Percentiles rank a stretch among this genome's conserved stretches.
Evolutionary conservation across 2,113 vertebrate genomes (phyloP).

Genomic region (Nannobrachium achirus): DNA sequence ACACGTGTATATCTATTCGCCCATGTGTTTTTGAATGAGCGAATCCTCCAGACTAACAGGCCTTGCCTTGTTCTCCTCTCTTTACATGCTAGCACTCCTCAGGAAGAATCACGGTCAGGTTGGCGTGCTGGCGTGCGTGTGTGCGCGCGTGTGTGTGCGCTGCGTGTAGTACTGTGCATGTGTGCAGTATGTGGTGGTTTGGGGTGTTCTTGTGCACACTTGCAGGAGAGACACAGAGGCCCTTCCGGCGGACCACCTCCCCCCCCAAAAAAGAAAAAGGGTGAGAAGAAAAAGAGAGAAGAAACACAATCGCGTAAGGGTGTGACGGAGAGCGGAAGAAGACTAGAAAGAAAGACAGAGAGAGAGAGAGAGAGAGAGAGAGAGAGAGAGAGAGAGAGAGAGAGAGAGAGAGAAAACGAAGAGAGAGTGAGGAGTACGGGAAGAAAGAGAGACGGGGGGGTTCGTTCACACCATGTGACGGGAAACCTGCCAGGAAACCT

Average conservation of each 20-base stretch:
- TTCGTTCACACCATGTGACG: slow-evolving; percentile 9
- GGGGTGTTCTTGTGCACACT: slow-evolving; percentile 10
- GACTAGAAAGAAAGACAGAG: neutral
- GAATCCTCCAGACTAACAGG: no score
- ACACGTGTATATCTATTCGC: no score
- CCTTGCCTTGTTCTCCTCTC: no score
- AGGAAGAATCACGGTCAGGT: no score
- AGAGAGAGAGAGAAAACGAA: slow-evolving; percentile 22
- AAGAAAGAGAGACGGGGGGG: neutral
- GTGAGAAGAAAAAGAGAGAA: slow-evolving; percentile 1
- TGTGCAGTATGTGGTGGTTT: slow-evolving; percentile 7
- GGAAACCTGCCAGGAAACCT: no score
- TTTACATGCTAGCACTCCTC: no score
- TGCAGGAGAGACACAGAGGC: neutral
- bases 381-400: neutral
- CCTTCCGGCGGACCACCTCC: slow-evolving; percentile 7
- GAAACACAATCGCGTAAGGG: slow-evolving; percentile 18
- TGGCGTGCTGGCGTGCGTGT: no score
- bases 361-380: slow-evolving; percentile 17
- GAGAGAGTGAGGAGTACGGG: neutral
- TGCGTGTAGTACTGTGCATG: neutral
- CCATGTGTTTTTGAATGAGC: no score
- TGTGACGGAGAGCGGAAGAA: neutral
- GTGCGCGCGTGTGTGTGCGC: no score
- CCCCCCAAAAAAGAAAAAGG: no score